A percentile compares a stretch with the other conserved stretches of the same genome.
Conservation (phyloP, 2,888 invertebrate genomes). For the Odontomyia ornata region DNA sequence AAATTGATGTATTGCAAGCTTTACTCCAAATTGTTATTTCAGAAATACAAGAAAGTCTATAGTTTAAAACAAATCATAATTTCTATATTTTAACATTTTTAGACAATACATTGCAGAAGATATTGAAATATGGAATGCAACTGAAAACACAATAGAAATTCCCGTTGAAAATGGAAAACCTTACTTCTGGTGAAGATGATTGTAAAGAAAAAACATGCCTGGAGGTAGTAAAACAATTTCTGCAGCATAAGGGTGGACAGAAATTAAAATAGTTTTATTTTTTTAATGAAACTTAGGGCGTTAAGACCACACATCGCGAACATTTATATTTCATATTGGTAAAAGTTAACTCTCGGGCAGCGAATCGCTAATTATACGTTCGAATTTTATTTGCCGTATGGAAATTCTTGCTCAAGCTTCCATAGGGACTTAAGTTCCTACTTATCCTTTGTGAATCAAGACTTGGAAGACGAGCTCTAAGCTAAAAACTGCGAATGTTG, state of each 20-base stretch:
- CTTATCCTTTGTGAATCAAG: no score
- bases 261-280: no score
- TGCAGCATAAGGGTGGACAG: neutral
- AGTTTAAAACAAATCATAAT: neutral
- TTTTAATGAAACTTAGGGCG: no score
- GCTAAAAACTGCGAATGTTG: no score
- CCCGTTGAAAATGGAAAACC: neutral
- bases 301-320: no score
- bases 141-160: neutral
- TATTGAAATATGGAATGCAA: neutral
- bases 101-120: neutral
- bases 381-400: no score
- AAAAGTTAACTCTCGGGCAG: no score
- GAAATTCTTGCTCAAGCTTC: no score
- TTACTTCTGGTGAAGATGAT: neutral
- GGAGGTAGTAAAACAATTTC: neutral
- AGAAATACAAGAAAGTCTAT: neutral
- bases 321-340: no score
- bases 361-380: no score
- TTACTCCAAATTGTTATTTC: neutral
- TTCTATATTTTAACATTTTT: neutral
- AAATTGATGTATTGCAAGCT: neutral
- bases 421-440: no score
- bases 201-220: neutral
- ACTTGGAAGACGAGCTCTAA: no score